These are phyloP conservation scores for Actinia equina DNA, from an alignment of 64 coral and sea anemone genomes.

Conservation along the genomic window DNA sequence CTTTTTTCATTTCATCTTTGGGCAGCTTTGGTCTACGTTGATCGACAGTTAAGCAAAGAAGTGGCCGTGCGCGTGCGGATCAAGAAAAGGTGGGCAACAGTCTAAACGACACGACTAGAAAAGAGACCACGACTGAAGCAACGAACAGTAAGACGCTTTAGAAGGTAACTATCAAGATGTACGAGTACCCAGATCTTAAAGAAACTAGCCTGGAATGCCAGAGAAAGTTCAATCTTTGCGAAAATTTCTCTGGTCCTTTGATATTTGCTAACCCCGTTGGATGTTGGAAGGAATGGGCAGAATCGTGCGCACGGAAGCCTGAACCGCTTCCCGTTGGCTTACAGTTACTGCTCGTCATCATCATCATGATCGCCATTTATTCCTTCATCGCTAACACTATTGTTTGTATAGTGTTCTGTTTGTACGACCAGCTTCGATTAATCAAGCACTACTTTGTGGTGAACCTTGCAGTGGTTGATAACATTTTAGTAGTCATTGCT, in stretches of 20 bases:
- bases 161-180: not conserved
- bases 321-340: not conserved
- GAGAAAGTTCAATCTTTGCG: conserved; percentile 6
- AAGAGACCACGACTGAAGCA: not conserved
- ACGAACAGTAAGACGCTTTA: not conserved
- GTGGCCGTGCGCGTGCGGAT: not conserved
- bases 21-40: not conserved
- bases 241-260: not conserved
- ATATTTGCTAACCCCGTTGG: not conserved
- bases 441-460: conserved; percentile 85
- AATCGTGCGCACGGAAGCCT: conserved; percentile 1
- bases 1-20: not conserved
- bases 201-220: not conserved
- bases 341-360: not conserved
- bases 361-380: conserved; percentile 49
- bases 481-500: conserved; percentile 43
- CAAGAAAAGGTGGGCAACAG: not conserved
- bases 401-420: conserved; percentile 70
- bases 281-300: conserved; percentile 74
- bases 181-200: not conserved
- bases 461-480: conserved; percentile 73
- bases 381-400: conserved; percentile 55
- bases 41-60: not conserved
- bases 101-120: not conserved
- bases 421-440: conserved; percentile 74